Evolutionary conservation across 2,797 vertebrate genomes (phyloP), one percentile per base, ranked within the genome.

Genomic region (Sylvia borin): DNA sequence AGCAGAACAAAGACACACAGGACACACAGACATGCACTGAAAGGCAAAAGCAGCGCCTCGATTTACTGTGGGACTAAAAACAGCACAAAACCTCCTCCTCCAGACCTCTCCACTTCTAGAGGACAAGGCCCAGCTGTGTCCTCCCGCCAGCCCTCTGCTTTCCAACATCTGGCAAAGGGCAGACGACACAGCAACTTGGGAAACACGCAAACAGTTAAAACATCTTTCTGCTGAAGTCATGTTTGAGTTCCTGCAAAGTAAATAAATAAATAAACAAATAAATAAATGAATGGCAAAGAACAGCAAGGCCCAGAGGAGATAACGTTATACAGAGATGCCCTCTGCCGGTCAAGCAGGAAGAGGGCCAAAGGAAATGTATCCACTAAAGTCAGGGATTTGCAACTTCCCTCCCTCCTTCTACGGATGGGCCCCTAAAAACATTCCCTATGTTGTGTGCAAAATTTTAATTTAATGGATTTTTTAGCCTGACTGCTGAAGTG

Each of bases 191-290:
- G 60, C 85, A 50, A 68, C 16, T 0, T 87, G 95, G 80, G 55
- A 93, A 82, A 87, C 40, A 68, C 1, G 68, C 75, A 97, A 88
- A 89, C 58, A 89, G 76, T 64, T 92, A 91, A 94, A 68, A 54
- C 64, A 61, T n/a, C 70, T 73, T 91, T 95, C 79, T 92, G 81
- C 77, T 90, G 94, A 93, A 91, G 88, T 91, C 68, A 83, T 48
- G 40, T 76, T 80, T 85, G 80, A 60, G 38, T 50, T 95, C 94
- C 96, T 97, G 94, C 43, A 97, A 97, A 89, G 96, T 32, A 97
- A 86, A 82, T 51, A 84, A 27, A 71, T 29, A 29, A 18, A 48
- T 16, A 8, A 50, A 27, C 26, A 25, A 22, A 36, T 15, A 13
- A 45, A 76, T 45, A 51, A 77, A 78, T 36, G 5, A 48, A 86